Evolutionary conservation across 1,140 invertebrate species (phyloP).

Genomic region (Mizuhopecten yessoensis): DNA sequence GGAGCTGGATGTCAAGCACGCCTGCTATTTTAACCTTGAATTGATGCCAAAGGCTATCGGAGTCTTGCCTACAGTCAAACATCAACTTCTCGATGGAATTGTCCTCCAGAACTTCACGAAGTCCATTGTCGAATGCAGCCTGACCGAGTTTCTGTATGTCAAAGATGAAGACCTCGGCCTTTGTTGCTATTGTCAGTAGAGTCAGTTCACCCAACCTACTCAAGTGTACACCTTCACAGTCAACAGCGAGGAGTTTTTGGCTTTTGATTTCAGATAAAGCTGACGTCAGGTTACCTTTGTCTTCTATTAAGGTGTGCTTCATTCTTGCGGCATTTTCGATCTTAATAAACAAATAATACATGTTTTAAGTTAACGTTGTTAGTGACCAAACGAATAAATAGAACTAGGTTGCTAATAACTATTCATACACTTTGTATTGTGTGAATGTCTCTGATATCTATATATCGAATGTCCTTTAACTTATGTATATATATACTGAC

Average conservation of each 20-base stretch:
- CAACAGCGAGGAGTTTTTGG: neutral
- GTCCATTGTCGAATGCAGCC: constrained; percentile 41
- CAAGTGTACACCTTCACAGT: constrained; percentile 47
- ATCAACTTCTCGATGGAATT: constrained; percentile 40
- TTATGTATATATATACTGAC: too few relatives aligned
- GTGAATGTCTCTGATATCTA: too few relatives aligned
- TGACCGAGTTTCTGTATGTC: constrained; percentile 46
- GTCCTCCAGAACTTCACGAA: constrained; percentile 47
- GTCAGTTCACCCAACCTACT: neutral
- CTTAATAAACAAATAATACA: too few relatives aligned
- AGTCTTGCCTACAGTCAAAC: constrained; percentile 58
- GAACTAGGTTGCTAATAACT: too few relatives aligned
- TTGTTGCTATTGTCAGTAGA: constrained; percentile 1
- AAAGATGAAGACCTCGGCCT: constrained; percentile 17
- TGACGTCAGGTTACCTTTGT: too few relatives aligned
- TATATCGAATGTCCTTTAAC: too few relatives aligned
- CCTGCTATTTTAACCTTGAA: constrained; percentile 47
- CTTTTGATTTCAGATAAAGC: too few relatives aligned
- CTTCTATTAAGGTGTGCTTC: too few relatives aligned
- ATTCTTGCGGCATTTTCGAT: too few relatives aligned
- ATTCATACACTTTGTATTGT: too few relatives aligned
- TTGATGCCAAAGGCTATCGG: constrained; percentile 47
- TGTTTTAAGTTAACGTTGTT: too few relatives aligned
- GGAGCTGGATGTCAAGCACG: constrained; percentile 50
- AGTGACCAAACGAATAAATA: too few relatives aligned